Evolutionary conservation across 1,140 invertebrate species (phyloP), one percentile per base, ranked within the genome.

Genomic region (Ceratitis capitata): DNA sequence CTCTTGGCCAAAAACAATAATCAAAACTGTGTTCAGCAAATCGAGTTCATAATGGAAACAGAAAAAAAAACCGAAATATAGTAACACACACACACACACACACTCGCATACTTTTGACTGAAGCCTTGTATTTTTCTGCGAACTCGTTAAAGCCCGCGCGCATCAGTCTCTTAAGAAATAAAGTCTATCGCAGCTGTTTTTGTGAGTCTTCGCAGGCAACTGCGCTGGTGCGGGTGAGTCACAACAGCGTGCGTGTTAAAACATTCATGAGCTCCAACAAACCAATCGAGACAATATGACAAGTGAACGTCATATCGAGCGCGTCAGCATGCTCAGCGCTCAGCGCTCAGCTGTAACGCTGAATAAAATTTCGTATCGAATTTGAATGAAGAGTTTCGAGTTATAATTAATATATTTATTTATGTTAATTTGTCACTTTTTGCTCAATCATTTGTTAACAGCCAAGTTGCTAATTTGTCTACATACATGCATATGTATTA

Each of bases 171-270:
- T 9, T 5, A 78, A 78, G 39, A 78, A 78, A 78, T 78, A 78
- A 78, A 78, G 69, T 78, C 39, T n/a, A 39, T n/a, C 35, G 39
- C 69, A 78, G 69, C 69, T 78, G 69, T 78, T 78, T 78, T 12
- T 10, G 42, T 2, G 35, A 26, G 69, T 78, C 42, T 78, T 78
- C 32, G 32, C 69, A 39, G 23, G 2, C n/a, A 45, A 26, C 69
- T 78, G n/a, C 69, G 23, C 1, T 23, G 69, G 69, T 45, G 69
- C 42, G 69, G n/a, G 69, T 78, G 69, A 78, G 6, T 78, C 69
- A 78, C 69, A 10, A 9, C 0, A 78, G 39, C 2, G 23, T 78
- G 39, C 32, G 39, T 23, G 69, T 23, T 10, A 9, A 78, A 78
- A 42, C 10, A 23, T 45, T 42, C 39, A 45, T 78, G 6, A 78